Conservation (phyloP, 2,113 vertebrate genomes). For the Aptenodytes patagonicus region DNA sequence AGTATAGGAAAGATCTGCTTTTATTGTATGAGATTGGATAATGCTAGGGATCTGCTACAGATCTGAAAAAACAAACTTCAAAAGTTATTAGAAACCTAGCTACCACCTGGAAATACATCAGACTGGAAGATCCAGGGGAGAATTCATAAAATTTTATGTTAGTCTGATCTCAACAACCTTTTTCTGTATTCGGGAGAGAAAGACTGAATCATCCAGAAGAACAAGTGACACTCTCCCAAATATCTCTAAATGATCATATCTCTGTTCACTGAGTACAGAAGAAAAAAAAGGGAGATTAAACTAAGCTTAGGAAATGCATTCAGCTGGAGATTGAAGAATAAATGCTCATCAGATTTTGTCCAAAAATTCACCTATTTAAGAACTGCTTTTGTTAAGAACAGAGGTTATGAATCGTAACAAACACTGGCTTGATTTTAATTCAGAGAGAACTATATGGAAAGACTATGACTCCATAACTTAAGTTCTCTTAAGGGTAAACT, state of each 20-base stretch:
- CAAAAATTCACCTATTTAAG: background rate
- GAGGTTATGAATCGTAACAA: background rate
- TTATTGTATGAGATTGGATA: background rate
- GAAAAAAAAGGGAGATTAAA: background rate
- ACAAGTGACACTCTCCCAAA: background rate
- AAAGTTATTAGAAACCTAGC: background rate
- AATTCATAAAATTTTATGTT: background rate
- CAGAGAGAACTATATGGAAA: background rate
- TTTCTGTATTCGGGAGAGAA: background rate
- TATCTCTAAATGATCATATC: background rate
- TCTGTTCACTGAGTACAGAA: background rate
- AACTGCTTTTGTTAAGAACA: background rate
- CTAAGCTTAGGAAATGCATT: background rate
- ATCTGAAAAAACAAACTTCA: background rate
- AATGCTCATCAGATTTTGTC: background rate
- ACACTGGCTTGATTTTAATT: background rate
- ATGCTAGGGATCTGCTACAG: background rate
- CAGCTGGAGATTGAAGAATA: background rate
- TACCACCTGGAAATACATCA: background rate
- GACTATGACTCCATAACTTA: background rate
- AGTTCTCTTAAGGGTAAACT: background rate
- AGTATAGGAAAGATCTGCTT: background rate
- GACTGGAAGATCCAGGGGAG: background rate
- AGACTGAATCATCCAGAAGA: background rate
- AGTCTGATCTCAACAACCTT: background rate